Evolutionary conservation across 2,888 invertebrate genomes (phyloP), one percentile per base, ranked within the genome.

Genomic region (Sarcophaga carnaria): DNA sequence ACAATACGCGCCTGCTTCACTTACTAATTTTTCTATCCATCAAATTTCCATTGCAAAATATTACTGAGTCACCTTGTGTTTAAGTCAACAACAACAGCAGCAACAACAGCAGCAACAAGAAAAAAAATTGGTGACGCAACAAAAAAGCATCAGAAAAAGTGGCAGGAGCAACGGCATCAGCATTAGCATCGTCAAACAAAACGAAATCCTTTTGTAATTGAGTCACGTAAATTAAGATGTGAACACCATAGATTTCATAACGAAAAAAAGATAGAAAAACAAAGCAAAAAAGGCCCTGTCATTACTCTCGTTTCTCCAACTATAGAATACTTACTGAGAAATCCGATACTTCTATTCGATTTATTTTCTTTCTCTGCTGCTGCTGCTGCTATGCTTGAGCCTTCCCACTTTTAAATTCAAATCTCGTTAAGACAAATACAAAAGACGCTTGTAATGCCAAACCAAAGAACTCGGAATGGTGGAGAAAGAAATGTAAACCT

Each of bases 151-250:
- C 54, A 54, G 5, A 66, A 75, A 80, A 60, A 25, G 47, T 62
- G 62, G 47, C 14, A 54, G 5, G 14, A 54, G 54, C 54, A 54
- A 17, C 17, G 10, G 54, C 54, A 54, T 4, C 14, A 54, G 14
- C 2, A 49, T 14, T 4, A 49, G 17, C 2, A 17, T 54, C 17
- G 14, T 17, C 17, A 14, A 49, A 54, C 54, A 81, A 62, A 54
- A 84, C 82, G 88, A 90, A 90, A 90, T 90, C 89, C 88, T 89
- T 90, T 90, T 89, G 89, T 90, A 91, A 91, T 91, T 91, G 91
- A 91, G 91, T 92, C 91, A 91, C 91, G 91, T 91, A 91, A 90
- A 90, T 89, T 88, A 89, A 89, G 78, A 85, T 83, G 88, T 62
- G 85, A 83, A 83, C 83, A 88, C 54, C 76, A 76, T 69, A 64